phyloP scores from a whole-genome alignment of 2,888 invertebrate genomes.

The Tachina lurida region DNA sequence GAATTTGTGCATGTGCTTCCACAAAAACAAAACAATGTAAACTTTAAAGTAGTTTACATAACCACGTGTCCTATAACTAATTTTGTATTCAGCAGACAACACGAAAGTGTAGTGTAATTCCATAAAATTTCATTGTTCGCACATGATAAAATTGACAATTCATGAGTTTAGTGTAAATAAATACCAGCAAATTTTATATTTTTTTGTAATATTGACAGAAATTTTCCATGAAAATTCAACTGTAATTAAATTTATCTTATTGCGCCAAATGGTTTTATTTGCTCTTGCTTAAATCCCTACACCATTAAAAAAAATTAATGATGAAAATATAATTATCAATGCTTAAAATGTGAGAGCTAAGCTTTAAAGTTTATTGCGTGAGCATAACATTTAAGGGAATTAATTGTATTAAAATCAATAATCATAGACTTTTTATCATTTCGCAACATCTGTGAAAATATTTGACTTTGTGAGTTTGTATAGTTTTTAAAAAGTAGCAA shows the following conservation, averaged over 20 bases:
- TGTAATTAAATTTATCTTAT: slow-evolving; percentile 18
- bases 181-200: background rate
- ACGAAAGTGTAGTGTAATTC: background rate
- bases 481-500: slow-evolving; percentile 11
- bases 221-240: background rate
- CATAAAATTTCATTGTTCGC: slow-evolving; percentile 5
- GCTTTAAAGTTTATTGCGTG: background rate
- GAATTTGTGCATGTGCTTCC: background rate
- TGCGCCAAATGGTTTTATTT: background rate
- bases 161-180: background rate
- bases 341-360: background rate
- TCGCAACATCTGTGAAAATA: background rate
- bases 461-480: background rate
- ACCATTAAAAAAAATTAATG: background rate
- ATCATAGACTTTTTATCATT: background rate
- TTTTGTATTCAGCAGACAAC: background rate
- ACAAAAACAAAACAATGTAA: background rate
- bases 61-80: background rate
- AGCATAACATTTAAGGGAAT: background rate
- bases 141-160: slow-evolving; percentile 4
- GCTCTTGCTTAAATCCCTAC: background rate
- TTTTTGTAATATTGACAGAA: background rate
- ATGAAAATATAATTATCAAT: background rate
- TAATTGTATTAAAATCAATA: background rate
- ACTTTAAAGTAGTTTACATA: background rate